Conservation (phyloP, 2,888 invertebrate genomes). For the Tubulanus polymorphus region DNA sequence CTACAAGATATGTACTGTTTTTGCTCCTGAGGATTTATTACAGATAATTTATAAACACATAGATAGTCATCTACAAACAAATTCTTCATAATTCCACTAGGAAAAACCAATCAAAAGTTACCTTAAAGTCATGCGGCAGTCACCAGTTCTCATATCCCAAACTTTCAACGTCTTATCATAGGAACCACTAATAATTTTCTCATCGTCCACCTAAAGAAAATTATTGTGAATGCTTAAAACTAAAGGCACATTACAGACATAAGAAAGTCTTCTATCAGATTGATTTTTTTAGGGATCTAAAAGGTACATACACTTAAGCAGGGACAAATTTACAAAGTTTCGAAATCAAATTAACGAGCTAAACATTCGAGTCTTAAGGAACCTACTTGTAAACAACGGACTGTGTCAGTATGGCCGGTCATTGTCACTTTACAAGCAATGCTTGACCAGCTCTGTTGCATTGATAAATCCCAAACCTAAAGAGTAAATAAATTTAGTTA, state of each 20-base stretch:
- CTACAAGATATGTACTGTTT: no score
- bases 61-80: neutral
- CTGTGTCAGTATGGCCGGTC: conserved; percentile 57
- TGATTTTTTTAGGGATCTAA: neutral
- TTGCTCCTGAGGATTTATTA: no score
- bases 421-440: conserved; percentile 59
- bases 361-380: neutral
- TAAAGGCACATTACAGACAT: neutral
- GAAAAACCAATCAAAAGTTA: conserved; percentile 19
- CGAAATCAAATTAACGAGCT: neutral
- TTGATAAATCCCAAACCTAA: conserved; percentile 56
- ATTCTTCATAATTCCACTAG: neutral
- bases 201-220: conserved; percentile 46
- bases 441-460: conserved; percentile 55
- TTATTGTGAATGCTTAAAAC: no score
- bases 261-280: neutral
- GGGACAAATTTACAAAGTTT: neutral
- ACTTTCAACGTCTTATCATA: conserved; percentile 57
- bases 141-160: conserved; percentile 55
- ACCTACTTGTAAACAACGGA: conserved; percentile 56
- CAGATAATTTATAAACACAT: no score
- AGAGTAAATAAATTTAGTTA: conserved; percentile 1
- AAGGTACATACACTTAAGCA: neutral
- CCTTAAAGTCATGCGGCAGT: conserved; percentile 53
- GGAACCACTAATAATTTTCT: conserved; percentile 56